Percentiles rank a stretch among this genome's conserved stretches.
These are phyloP conservation scores for Drosophila birchii DNA, from an alignment of 2,888 invertebrate species.

Conservation along the genomic window DNA sequence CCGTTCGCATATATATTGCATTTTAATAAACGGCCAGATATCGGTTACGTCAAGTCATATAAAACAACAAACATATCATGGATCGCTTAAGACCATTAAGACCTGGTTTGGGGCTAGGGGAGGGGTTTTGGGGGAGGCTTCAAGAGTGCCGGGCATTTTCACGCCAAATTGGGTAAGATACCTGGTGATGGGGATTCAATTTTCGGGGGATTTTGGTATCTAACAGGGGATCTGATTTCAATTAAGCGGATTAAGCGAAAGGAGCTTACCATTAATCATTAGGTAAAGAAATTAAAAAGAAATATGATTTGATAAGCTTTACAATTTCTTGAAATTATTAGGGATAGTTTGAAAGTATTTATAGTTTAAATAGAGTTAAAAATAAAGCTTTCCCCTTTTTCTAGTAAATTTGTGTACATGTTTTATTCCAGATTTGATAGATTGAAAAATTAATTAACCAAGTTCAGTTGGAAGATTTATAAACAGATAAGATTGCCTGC, in stretches of 20 bases:
- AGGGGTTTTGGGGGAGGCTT: not conserved
- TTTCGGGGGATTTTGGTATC: conserved; percentile 9
- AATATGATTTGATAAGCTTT: not conserved
- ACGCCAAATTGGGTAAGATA: conserved; percentile 29
- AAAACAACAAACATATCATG: conserved; percentile 18
- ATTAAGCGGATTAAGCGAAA: conserved; percentile 41
- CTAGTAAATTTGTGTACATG: too few relatives aligned
- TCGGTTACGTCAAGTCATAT: conserved; percentile 63
- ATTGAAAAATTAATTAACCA: not conserved
- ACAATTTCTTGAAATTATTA: not conserved
- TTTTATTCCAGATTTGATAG: conserved; percentile 1
- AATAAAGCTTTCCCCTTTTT: not conserved
- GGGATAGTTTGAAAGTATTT: not conserved
- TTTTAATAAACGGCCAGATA: conserved; percentile 62
- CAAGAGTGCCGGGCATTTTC: conserved; percentile 34
- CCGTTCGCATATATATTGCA: conserved; percentile 61
- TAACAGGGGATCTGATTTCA: conserved; percentile 31
- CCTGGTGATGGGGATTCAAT: conserved; percentile 34
- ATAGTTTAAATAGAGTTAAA: not conserved
- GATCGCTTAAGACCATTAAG: conserved; percentile 42
- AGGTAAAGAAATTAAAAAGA: not conserved
- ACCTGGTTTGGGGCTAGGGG: conserved; percentile 1
- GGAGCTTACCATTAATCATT: conserved; percentile 25
- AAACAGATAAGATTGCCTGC: not conserved
- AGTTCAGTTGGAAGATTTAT: not conserved